Base-by-base conservation (phyloP, 37 sponge, comb jelly and placozoan species). In the Halisarca cf. caerulea region DNA sequence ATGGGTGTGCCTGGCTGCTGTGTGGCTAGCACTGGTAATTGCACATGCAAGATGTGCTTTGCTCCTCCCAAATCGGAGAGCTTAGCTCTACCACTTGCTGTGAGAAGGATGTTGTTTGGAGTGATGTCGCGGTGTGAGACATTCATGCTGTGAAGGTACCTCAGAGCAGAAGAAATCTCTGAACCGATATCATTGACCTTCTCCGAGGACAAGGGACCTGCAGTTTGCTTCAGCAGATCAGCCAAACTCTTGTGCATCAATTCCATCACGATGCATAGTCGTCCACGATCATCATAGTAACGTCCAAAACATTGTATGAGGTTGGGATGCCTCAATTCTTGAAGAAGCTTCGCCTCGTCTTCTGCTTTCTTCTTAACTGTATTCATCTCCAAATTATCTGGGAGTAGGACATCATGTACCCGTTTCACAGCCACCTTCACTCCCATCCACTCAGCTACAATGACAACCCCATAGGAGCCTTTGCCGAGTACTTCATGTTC, bases 101-200 rank as follows among this genome's bases (percentile, higher is more conserved):
- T 30, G 21, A 80, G 80, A 33, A 80, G 58, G 58, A 80, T 80
- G 59, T 80, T 80, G 7, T 80, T 80, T 21, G 80, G 58, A 1
- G 80, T 58, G 41, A 80, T 17, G 80, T 80, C 80, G 25, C 80
- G 58, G 54, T 80, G 80, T 2, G 59, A 44, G 2, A 80, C 40
- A 3, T 45, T 24, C 59, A 9, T 33, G 32, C 27, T 20, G 24
- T 80, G 80, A 33, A 80, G 33, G 59, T 58, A 80, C 53, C 80
- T 24, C 27, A 80, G 36, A 21, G 59, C 80, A 2, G 80, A 55
- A 5, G 80, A 30, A 21, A 80, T 34, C 58, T 58, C 80, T 30
- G 21, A 55, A 1, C 59, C 80, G 33, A 80, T 80, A 2, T n/a
- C 24, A 9, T 43, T 41, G 1, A 41, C 36, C 45, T 74, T 18